Evolutionary conservation across 2,888 invertebrate genomes (phyloP).

Genomic region (Stenodera caucasica): DNA sequence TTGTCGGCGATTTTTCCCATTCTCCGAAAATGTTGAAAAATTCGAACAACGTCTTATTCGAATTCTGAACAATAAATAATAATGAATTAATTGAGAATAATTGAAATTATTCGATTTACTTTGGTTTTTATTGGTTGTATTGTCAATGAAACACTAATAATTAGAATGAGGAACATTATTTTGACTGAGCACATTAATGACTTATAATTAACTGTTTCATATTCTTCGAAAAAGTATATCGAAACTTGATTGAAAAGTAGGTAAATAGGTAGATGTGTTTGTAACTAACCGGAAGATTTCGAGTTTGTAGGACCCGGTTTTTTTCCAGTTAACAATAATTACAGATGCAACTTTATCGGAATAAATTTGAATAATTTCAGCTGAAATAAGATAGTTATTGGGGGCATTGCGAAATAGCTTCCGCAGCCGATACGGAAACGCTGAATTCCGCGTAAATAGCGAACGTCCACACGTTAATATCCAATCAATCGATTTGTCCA

Average conservation of each 20-base stretch:
- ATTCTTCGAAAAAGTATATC: too few relatives aligned
- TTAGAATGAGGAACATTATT: conserved; percentile 2
- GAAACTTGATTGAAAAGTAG: conserved; percentile 24
- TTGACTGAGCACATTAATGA: not conserved
- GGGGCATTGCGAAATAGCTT: too few relatives aligned
- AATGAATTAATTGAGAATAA: not conserved
- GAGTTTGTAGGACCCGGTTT: conserved; percentile 12
- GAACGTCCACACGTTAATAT: too few relatives aligned
- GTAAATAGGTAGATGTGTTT: conserved; percentile 26
- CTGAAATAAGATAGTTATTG: too few relatives aligned
- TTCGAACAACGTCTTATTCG: not conserved
- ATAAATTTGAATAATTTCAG: too few relatives aligned
- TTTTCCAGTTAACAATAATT: too few relatives aligned
- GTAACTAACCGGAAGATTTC: conserved; percentile 19
- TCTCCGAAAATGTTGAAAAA: not conserved
- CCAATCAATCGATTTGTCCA: too few relatives aligned
- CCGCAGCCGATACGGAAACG: too few relatives aligned
- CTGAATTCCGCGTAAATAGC: too few relatives aligned
- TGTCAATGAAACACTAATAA: not conserved
- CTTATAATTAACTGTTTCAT: conserved; percentile 1
- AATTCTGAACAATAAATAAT: not conserved
- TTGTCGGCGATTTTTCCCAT: not conserved
- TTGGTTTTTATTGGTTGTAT: not conserved
- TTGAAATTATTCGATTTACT: not conserved
- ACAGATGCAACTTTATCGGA: too few relatives aligned